Base-by-base conservation (phyloP, 2,888 invertebrate genomes). In the Spilosoma lubricipeda region DNA sequence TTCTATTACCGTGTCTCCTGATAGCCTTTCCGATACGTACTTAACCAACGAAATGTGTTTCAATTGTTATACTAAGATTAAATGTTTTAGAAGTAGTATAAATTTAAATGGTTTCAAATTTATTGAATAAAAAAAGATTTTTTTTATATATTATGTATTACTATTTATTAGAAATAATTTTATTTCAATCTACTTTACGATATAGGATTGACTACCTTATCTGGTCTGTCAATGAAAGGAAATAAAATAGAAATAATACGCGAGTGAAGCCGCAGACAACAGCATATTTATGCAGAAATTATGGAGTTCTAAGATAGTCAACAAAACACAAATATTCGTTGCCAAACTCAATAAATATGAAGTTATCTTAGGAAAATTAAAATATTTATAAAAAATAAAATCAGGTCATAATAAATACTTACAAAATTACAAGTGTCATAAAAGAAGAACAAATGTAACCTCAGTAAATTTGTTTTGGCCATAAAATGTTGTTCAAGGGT, bases 1-100 rank as follows among this genome's bases (percentile, higher is more conserved):
- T 88, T 85, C 86, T 85, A 87, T 87, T 85, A 88, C 87, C 84
- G 79, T 79, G 76, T 79, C 73, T 78, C 81, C 74, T 72, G 69
- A 80, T 77, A 74, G 77, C 73, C 63, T 75, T 75, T 70, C 76
- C 76, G 33, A 83, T 80, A 83, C 65, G 80, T 77, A 81, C 76
- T 83, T 82, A 78, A 79, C 77, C 77, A 78, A 79, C 75, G 82
- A 76, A 82, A 82, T 83, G 80, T 82, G 76, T 78, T 78, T 77
- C 73, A 80, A 82, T 80, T 82, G 79, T 82, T 79, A 80, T 80
- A 70, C 48, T 70, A 77, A 81, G 80, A 80, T 78, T 82, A 36
- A 72, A 77, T 48, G 65, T 59, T 75, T 67, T 70, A 73, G 75
- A 72, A 77, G 74, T 73, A 59, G 30, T 73, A 20, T 30, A 9